phyloP scores from a whole-genome alignment of 2,797 vertebrate species.

The Pteropus rufus region DNA sequence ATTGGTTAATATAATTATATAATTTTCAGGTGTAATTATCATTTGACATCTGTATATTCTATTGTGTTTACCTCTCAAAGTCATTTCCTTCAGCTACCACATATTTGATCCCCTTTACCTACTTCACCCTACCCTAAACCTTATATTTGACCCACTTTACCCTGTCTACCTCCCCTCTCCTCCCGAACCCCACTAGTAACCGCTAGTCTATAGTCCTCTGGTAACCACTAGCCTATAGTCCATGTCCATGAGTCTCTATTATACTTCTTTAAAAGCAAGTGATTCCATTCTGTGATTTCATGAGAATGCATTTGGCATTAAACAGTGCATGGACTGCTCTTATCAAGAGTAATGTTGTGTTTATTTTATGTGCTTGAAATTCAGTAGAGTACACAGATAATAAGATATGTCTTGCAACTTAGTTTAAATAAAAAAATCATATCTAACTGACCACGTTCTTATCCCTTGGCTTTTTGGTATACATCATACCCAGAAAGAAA shows the following conservation, averaged over 20 bases:
- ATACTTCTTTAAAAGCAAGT: background rate
- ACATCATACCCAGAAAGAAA: background rate
- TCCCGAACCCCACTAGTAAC: too few relatives aligned
- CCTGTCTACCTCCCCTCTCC: too few relatives aligned
- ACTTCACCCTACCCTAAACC: too few relatives aligned
- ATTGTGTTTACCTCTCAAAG: too few relatives aligned
- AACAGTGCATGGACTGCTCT: background rate
- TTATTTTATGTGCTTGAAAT: background rate
- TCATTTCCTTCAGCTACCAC: too few relatives aligned
- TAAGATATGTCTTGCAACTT: background rate
- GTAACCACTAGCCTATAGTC: too few relatives aligned
- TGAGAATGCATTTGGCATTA: conserved; percentile 4
- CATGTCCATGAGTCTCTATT: background rate
- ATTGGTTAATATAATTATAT: too few relatives aligned
- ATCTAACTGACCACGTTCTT: background rate
- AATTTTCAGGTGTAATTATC: too few relatives aligned
- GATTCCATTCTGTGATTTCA: conserved; percentile 27
- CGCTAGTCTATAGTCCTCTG: too few relatives aligned
- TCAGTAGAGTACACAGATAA: background rate
- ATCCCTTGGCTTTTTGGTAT: background rate
- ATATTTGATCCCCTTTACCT: too few relatives aligned
- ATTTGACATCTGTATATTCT: too few relatives aligned
- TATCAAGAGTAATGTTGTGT: background rate
- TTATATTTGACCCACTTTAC: too few relatives aligned
- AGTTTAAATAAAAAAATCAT: background rate